Evolutionary conservation across 2,888 invertebrate genomes (phyloP).

Genomic region (Yponomeuta evonymella): DNA sequence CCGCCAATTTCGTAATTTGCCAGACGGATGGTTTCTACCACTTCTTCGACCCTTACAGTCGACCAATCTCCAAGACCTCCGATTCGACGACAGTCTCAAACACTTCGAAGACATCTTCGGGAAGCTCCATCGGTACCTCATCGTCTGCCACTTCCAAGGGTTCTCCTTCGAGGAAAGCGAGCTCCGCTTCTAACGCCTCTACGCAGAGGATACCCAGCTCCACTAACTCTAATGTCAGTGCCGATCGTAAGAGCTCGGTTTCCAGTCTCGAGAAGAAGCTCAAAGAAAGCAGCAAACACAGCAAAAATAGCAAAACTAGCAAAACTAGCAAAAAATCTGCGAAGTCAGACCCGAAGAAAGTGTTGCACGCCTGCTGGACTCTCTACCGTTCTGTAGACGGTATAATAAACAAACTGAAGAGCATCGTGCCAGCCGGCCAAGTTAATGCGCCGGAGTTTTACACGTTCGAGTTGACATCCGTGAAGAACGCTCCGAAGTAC

Average conservation of each 20-base stretch:
- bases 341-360: slow-evolving; percentile 25
- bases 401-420: slow-evolving; percentile 45
- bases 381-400: slow-evolving; percentile 53
- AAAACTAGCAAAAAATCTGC: neutral
- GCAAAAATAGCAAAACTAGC: neutral
- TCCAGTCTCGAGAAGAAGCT: slow-evolving; percentile 2
- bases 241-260: neutral
- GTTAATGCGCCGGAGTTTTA: slow-evolving; percentile 65
- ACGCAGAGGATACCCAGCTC: neutral
- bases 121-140: neutral
- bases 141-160: neutral
- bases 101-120: too few relatives aligned
- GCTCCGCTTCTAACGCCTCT: neutral
- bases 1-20: slow-evolving; percentile 75
- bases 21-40: slow-evolving; percentile 74
- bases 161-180: neutral
- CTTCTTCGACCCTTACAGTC: slow-evolving; percentile 77
- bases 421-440: slow-evolving; percentile 29
- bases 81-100: neutral
- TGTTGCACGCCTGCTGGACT: slow-evolving; percentile 63
- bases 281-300: slow-evolving; percentile 18
- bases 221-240: neutral
- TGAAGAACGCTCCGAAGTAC: slow-evolving; percentile 69
- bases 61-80: neutral
- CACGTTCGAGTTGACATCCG: slow-evolving; percentile 74